Conservation (phyloP, 2,797 vertebrate genomes). For the Lepidocolaptes lacrymiger region DNA sequence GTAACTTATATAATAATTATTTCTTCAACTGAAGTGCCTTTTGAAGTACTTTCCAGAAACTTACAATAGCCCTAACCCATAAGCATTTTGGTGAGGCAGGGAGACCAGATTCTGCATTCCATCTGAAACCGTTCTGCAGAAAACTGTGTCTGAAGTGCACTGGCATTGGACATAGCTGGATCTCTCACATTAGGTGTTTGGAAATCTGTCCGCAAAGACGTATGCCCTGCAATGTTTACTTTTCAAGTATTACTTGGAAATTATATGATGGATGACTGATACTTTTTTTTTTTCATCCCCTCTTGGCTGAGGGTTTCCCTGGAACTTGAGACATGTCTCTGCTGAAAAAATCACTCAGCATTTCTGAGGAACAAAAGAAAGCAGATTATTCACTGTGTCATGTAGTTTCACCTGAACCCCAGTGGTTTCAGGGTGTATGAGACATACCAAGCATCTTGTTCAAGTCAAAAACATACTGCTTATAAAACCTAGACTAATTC, state of each 20-base stretch:
- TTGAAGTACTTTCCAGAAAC: conserved; percentile 68
- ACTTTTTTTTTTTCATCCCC: not conserved
- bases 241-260: conserved; percentile 49
- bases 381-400: not conserved
- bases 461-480: not conserved
- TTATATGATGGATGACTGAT: conserved; percentile 2
- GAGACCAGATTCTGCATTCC: conserved; percentile 33
- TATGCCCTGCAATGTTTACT: conserved; percentile 37
- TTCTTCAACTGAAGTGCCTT: conserved; percentile 61
- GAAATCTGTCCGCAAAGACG: not conserved
- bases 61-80: conserved; percentile 32
- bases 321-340: conserved; percentile 25
- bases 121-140: conserved; percentile 29
- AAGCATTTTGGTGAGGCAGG: conserved; percentile 22
- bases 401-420: conserved; percentile 31
- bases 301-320: conserved; percentile 41
- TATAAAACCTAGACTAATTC: not conserved
- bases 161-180: conserved; percentile 4
- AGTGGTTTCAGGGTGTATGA: not conserved
- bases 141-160: not conserved
- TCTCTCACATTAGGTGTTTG: conserved; percentile 32
- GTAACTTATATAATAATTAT: conserved; percentile 70
- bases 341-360: conserved; percentile 18
- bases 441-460: not conserved
- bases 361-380: conserved; percentile 19